Base-by-base conservation (phyloP, 2,797 vertebrate genomes). In the Thalassophryne amazonica region DNA sequence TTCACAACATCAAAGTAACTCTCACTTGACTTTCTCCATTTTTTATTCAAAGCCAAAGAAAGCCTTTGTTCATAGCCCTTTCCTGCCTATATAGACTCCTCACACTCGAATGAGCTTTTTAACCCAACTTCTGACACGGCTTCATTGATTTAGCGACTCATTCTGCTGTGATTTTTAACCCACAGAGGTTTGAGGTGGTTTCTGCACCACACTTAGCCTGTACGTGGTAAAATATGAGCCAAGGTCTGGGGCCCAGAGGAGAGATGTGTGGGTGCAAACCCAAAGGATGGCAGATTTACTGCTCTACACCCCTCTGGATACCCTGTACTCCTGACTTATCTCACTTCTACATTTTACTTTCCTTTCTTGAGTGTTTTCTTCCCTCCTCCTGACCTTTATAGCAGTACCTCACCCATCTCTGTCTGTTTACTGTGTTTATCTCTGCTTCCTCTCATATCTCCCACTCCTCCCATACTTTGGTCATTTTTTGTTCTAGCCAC, bases 211-310 rank as follows among this genome's bases (percentile, higher is more conserved):
- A 63, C 41, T 49, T 37, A 27, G 40, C 16, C 15, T 53, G 16
- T 69, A 63, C 77, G 34, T 74, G 42, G 69, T 57, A 62, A 48
- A 57, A 6, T 35, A 36, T 53, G 47, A 58, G 42, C 41, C 17
- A 53, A 41, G 46, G 62, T 66, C 60, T 71, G 13, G 15, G 22
- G 16, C 41, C n/a, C 30, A 57, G 38, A 35, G 50, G 36, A 17
- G 33, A 41, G 8, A 66, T 59, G 42, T 33, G 52, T 70, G 49
- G 53, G 46, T 18, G 38, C 11, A 24, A 65, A 80, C 35, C 61
- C 54, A 40, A 60, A 58, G 22, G 47, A 63, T 74, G 58, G 72
- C 69, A 73, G 55, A 71, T 73, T 60, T 40, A 54, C 41, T 56
- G 33, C 59, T 42, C 25, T 52, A 20, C n/a, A 19, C 20, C n/a